These are phyloP conservation scores for Ceyx erithaca DNA, from an alignment of 2,797 vertebrate species.

Conservation along the genomic window DNA sequence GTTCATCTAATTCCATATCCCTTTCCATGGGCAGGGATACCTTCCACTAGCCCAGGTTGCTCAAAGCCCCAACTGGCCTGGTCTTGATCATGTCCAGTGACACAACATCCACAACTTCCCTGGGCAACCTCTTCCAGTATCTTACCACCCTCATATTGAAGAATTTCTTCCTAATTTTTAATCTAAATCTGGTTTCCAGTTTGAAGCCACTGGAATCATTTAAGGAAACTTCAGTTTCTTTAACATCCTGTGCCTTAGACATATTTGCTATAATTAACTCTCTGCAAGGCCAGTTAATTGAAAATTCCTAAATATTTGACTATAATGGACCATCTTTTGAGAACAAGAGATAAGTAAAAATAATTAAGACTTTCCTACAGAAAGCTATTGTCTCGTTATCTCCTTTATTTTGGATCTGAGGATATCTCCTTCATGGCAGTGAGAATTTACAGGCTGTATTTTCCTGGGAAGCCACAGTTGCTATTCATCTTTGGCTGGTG, in stretches of 20 bases:
- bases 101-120: too few relatives aligned
- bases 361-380: neutral
- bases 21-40: too few relatives aligned
- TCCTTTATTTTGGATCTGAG: neutral
- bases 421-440: rapidly evolving
- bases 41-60: too few relatives aligned
- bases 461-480: neutral
- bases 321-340: neutral
- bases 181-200: too few relatives aligned
- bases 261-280: neutral
- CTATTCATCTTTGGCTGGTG: neutral
- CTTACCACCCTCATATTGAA: too few relatives aligned
- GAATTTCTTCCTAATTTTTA: too few relatives aligned
- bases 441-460: neutral
- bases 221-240: neutral
- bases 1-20: too few relatives aligned
- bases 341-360: neutral
- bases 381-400: neutral
- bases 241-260: neutral
- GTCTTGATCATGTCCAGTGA: too few relatives aligned
- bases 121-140: too few relatives aligned
- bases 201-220: too few relatives aligned
- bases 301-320: neutral
- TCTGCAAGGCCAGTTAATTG: neutral
- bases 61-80: too few relatives aligned